Conservation (phyloP, 2,888 invertebrate species). For the Drosophila subquinaria region DNA sequence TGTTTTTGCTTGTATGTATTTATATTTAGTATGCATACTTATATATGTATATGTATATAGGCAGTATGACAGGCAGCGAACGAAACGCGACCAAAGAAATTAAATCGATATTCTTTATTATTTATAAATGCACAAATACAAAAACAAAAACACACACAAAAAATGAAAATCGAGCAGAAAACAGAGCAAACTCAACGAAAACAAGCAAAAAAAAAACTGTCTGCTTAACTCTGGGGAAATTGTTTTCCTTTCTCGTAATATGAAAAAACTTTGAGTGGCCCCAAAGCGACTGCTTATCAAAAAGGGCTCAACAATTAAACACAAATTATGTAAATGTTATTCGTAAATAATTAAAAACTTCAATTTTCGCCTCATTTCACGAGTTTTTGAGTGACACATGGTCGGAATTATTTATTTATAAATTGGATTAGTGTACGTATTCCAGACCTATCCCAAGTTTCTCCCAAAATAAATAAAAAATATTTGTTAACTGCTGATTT, state of each 20-base stretch:
- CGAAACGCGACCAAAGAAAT: constrained; percentile 43
- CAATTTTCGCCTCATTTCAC: constrained; percentile 8
- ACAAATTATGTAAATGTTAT: constrained; percentile 49
- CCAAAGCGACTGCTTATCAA: constrained; percentile 23
- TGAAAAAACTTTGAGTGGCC: constrained; percentile 23
- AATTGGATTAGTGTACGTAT: constrained; percentile 27
- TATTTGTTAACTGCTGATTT: constrained; percentile 27
- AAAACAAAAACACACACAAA: constrained; percentile 20
- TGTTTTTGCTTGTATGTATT: neutral
- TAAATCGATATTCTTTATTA: constrained; percentile 77
- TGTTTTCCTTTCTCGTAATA: constrained; percentile 20
- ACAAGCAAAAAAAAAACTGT: constrained; percentile 8
- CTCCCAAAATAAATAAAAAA: constrained; percentile 22
- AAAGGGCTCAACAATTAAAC: constrained; percentile 33
- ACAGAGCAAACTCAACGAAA: constrained; percentile 9
- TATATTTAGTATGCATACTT: constrained; percentile 15
- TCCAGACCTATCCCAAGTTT: constrained; percentile 67
- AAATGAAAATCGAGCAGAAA: constrained; percentile 15
- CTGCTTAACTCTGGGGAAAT: constrained; percentile 23
- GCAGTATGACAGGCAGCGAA: constrained; percentile 18
- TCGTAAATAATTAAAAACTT: constrained; percentile 36
- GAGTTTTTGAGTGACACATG: constrained; percentile 16
- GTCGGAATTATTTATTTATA: constrained; percentile 27
- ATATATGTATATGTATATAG: constrained; percentile 12
- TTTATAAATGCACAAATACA: constrained; percentile 65